phyloP scores from a whole-genome alignment of 2,888 invertebrate genomes.

The Acleris holmiana region DNA sequence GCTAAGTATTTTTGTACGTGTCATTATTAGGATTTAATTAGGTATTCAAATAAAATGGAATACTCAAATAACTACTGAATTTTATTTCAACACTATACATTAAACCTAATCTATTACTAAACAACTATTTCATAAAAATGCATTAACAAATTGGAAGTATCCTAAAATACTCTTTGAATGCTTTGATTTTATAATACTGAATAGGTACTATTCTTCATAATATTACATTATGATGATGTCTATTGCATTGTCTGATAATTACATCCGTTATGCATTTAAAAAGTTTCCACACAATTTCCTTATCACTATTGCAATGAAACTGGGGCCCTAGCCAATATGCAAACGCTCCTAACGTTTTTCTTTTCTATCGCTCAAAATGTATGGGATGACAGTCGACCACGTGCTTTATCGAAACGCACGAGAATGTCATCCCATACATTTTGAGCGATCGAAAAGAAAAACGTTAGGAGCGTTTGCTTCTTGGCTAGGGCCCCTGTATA shows the following conservation, averaged over 20 bases:
- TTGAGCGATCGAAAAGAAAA: too few relatives aligned
- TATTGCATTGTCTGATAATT: constrained; percentile 22
- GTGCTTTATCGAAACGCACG: too few relatives aligned
- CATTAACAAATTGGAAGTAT: constrained; percentile 77
- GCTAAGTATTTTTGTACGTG: constrained; percentile 21
- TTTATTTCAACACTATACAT: constrained; percentile 35
- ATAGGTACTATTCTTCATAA: constrained; percentile 35
- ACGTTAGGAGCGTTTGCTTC: too few relatives aligned
- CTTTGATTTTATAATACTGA: constrained; percentile 42
- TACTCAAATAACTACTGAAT: constrained; percentile 33
- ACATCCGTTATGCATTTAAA: neutral
- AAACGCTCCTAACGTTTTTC: too few relatives aligned
- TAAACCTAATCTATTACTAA: constrained; percentile 39
- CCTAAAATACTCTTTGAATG: constrained; percentile 77
- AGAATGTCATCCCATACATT: too few relatives aligned
- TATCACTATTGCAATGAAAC: too few relatives aligned
- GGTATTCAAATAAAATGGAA: constrained; percentile 28
- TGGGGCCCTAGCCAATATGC: too few relatives aligned
- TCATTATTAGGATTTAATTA: constrained; percentile 2
- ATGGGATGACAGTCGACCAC: too few relatives aligned
- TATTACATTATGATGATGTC: constrained; percentile 33
- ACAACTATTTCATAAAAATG: constrained; percentile 43
- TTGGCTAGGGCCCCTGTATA: too few relatives aligned
- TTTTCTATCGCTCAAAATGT: too few relatives aligned
- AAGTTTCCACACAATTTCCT: neutral